Evolutionary conservation across 2,113 vertebrate species (phyloP).

Genomic region (Bagarius yarrelli): DNA sequence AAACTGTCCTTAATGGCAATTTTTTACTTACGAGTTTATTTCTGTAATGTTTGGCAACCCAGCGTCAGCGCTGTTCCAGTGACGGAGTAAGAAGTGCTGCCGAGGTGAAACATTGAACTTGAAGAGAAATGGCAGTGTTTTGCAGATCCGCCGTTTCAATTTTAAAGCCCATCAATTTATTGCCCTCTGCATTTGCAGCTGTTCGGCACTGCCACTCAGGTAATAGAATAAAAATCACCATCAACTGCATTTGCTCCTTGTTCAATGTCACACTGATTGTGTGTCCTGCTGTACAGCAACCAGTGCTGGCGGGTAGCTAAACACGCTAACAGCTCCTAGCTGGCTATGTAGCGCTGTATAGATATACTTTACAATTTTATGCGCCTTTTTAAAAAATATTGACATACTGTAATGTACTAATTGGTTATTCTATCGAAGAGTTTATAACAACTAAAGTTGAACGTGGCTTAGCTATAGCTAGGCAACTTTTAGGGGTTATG

Average conservation of each 20-base stretch:
- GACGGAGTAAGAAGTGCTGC: background rate
- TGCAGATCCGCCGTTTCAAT: conserved; percentile 61
- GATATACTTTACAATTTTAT: background rate
- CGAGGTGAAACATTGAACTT: conserved; percentile 1
- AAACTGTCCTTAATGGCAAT: background rate
- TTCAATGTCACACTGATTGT: conserved; percentile 57
- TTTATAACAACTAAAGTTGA: background rate
- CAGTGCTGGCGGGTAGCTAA: background rate
- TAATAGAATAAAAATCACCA: conserved; percentile 48
- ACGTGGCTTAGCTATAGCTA: background rate
- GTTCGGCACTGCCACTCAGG: conserved; percentile 69
- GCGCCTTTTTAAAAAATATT: background rate
- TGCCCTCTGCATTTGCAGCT: conserved; percentile 49
- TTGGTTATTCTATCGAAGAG: background rate
- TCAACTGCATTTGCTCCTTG: background rate
- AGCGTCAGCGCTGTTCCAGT: background rate
- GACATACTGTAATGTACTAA: background rate
- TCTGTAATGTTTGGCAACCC: conserved; percentile 19
- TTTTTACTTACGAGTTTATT: too few species aligned
- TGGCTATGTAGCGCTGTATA: too few species aligned
- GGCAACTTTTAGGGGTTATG: background rate
- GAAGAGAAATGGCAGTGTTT: conserved; percentile 66
- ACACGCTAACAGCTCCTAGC: background rate
- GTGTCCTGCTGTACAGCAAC: background rate
- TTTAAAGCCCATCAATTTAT: conserved; percentile 53